Percentiles rank a stretch among this genome's conserved stretches.
Evolutionary conservation across 2,888 invertebrate species (phyloP).

Genomic region (Lypha dubia): DNA sequence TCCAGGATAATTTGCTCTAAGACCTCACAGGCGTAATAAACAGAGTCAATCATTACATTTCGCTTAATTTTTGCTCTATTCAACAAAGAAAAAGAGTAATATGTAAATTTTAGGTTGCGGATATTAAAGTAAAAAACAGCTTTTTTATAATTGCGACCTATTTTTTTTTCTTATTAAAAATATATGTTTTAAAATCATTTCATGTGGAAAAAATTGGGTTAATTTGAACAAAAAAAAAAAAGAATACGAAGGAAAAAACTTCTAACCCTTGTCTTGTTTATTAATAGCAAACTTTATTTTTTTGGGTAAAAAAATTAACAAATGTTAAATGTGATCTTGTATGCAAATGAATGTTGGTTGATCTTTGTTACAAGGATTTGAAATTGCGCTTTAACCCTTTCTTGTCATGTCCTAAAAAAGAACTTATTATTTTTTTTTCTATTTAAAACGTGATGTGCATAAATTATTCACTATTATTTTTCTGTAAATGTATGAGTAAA

Average conservation of each 20-base stretch:
- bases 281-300: background rate
- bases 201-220: conserved; percentile 45
- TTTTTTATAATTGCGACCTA: background rate
- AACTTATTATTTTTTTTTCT: conserved; percentile 19
- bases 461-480: conserved; percentile 50
- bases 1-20: too few species aligned
- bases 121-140: background rate
- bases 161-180: conserved; percentile 16
- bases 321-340: conserved; percentile 34
- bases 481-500: conserved; percentile 23
- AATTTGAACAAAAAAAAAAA: conserved; percentile 32
- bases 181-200: conserved; percentile 12
- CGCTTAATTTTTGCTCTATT: background rate
- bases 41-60: background rate
- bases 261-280: conserved; percentile 53
- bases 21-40: too few species aligned
- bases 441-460: conserved; percentile 56
- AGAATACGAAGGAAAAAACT: conserved; percentile 6
- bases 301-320: background rate
- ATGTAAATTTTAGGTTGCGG: background rate
- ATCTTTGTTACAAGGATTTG: conserved; percentile 55
- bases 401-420: conserved; percentile 45
- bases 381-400: conserved; percentile 58
- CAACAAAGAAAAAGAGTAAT: background rate
- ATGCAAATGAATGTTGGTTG: conserved; percentile 64